Evolutionary conservation across 30 jellyfish, hydroid and myxozoan species (phyloP).

Genomic region (Aurelia coerulea): DNA sequence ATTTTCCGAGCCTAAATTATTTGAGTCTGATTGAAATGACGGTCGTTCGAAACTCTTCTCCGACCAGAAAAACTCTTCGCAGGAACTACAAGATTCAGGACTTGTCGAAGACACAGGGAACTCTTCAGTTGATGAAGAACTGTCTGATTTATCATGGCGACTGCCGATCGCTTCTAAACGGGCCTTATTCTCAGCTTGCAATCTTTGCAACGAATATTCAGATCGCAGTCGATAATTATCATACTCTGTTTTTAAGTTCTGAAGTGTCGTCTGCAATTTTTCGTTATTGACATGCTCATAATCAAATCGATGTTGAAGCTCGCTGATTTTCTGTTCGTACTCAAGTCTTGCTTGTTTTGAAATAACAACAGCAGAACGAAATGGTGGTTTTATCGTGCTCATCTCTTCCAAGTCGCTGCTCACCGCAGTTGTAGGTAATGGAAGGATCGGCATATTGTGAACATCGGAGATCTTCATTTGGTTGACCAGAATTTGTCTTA

Average conservation of each 20-base stretch:
- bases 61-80: slow-evolving; percentile 73
- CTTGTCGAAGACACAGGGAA: slow-evolving; percentile 85
- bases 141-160: slow-evolving; percentile 62
- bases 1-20: slow-evolving; percentile 50
- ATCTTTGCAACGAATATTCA: slow-evolving; percentile 86
- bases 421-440: slow-evolving; percentile 58
- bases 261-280: slow-evolving; percentile 69
- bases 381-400: slow-evolving; percentile 63
- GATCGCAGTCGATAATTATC: slow-evolving; percentile 86
- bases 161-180: slow-evolving; percentile 65
- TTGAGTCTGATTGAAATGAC: slow-evolving; percentile 32
- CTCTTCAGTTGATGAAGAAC: slow-evolving; percentile 60
- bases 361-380: slow-evolving; percentile 92
- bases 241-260: slow-evolving; percentile 74
- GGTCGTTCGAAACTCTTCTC: slow-evolving; percentile 69
- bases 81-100: slow-evolving; percentile 77
- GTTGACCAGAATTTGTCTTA: slow-evolving; percentile 82
- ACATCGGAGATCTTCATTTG: slow-evolving; percentile 83
- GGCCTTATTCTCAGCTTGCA: slow-evolving; percentile 77
- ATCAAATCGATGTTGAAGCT: slow-evolving; percentile 89
- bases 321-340: slow-evolving; percentile 87
- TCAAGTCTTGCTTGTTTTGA: slow-evolving; percentile 93
- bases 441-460: slow-evolving; percentile 72
- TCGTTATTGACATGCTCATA: slow-evolving; percentile 87
- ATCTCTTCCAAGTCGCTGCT: slow-evolving; percentile 57